Evolutionary conservation across 2,888 invertebrate species (phyloP).

Genomic region (Eupithecia dodoneata): DNA sequence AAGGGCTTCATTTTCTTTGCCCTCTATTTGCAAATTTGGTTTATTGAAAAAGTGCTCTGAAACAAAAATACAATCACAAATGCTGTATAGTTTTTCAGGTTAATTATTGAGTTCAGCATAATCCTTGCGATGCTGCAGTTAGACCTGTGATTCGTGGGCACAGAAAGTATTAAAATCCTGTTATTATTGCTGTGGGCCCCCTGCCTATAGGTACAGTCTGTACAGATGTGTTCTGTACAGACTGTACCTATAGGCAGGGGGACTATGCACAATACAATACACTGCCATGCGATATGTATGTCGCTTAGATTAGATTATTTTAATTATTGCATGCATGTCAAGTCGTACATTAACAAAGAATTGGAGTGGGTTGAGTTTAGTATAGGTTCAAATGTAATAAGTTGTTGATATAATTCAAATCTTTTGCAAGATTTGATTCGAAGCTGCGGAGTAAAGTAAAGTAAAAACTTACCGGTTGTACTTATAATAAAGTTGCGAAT

Average conservation of each 20-base stretch:
- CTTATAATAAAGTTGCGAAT: slow-evolving; percentile 36
- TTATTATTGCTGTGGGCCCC: no score
- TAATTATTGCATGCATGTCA: no score
- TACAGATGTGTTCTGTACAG: no score
- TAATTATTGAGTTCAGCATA: background rate
- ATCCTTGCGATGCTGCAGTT: background rate
- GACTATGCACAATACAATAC: no score
- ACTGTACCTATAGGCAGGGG: no score
- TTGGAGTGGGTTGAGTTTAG: background rate
- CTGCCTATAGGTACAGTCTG: no score
- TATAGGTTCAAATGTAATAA: background rate
- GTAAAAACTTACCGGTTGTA: slow-evolving; percentile 34
- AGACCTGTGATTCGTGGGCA: no score
- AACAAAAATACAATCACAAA: slow-evolving; percentile 33
- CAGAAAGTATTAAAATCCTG: no score
- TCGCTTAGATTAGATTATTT: no score
- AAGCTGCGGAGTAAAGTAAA: background rate
- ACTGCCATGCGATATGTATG: no score
- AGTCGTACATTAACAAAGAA: background rate
- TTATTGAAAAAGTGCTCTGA: slow-evolving; percentile 67
- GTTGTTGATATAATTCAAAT: background rate
- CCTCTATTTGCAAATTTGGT: slow-evolving; percentile 54
- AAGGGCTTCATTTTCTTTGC: slow-evolving; percentile 62
- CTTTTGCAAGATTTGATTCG: background rate
- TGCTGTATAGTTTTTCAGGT: background rate